Conservation (phyloP, 2,888 invertebrate genomes). For the Sphaeridia pumilis region DNA sequence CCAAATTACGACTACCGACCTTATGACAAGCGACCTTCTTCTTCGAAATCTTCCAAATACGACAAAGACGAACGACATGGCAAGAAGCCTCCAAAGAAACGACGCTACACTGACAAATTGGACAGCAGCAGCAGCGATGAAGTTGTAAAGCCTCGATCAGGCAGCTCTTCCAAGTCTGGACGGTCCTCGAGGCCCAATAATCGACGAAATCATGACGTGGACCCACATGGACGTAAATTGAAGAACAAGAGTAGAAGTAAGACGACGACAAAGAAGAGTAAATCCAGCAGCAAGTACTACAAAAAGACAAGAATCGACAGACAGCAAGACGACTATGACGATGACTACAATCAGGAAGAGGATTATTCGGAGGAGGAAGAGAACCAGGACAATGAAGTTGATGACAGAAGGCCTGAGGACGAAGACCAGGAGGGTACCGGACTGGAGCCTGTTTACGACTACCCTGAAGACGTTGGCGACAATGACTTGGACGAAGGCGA, state of each 20-base stretch:
- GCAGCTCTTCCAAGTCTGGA: not conserved
- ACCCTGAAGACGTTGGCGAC: not conserved
- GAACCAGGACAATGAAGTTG: not conserved
- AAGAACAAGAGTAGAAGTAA: not conserved
- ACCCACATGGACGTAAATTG: not conserved
- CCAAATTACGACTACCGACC: not conserved
- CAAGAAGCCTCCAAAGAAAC: not conserved
- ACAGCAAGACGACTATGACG: not conserved
- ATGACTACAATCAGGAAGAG: not conserved
- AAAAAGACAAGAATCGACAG: not conserved
- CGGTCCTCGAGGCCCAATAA: not conserved
- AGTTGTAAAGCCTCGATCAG: not conserved
- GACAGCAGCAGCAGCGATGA: not conserved
- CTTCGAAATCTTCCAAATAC: too few relatives aligned
- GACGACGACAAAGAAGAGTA: not conserved
- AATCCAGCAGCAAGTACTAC: too few relatives aligned
- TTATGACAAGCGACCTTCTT: too few relatives aligned
- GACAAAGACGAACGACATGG: not conserved
- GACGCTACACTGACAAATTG: not conserved
- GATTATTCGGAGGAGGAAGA: constrained; percentile 4
- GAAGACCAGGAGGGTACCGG: not conserved
- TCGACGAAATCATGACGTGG: not conserved
- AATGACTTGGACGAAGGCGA: not conserved
- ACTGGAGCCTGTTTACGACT: too few relatives aligned
- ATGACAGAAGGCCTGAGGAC: too few relatives aligned